Evolutionary conservation across 2,797 vertebrate species (phyloP), one percentile per base, ranked within the genome.

Genomic region (Chaunax sp.): DNA sequence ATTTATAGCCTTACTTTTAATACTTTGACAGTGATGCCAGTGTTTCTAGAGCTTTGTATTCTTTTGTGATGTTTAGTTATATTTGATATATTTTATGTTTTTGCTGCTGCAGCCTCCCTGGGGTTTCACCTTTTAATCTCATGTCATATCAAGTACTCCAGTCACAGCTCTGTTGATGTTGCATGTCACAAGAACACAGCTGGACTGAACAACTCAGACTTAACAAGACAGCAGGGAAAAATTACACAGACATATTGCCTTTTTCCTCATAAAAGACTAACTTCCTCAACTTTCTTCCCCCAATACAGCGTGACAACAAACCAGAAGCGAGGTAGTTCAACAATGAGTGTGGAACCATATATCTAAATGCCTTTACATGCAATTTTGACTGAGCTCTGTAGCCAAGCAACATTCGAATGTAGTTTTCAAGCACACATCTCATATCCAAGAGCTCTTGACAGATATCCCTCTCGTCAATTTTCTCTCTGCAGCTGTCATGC

Each of bases 401-500:
- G 20, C 28, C 18, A 14, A 41, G 13, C 18, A 56, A 50, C 26
- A 11, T 22, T 22, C 43, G 5, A 4, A 20, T 35, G 26, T 1
- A 13, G 45, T 9, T 14, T 37, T 54, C 53, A 19, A 38, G 37
- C 40, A 47, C 70, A 62, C 61, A 58, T 14, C 44, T 73, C 57
- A 35, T 47, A 65, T 49, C 45, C n/a, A 26, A 38, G n/a, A 65
- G 60, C 26, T 50, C 56, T 1, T 33, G 41, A 60, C 64, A 66
- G 67, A 35, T 47, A 46, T 40, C 53, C 23, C 43, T 45, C 3
- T 54, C 11, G 11, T 49, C 67, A 49, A 64, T 55, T 44, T 53
- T 54, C 38, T 68, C 45, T 69, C 46, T 54, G 68, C 69, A 30
- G 69, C 72, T 66, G 75, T 63, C 55, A 50, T 0, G 37, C 52